These are phyloP conservation scores for Horisme vitalbata DNA, from an alignment of 2,888 invertebrate genomes.

Conservation along the genomic window DNA sequence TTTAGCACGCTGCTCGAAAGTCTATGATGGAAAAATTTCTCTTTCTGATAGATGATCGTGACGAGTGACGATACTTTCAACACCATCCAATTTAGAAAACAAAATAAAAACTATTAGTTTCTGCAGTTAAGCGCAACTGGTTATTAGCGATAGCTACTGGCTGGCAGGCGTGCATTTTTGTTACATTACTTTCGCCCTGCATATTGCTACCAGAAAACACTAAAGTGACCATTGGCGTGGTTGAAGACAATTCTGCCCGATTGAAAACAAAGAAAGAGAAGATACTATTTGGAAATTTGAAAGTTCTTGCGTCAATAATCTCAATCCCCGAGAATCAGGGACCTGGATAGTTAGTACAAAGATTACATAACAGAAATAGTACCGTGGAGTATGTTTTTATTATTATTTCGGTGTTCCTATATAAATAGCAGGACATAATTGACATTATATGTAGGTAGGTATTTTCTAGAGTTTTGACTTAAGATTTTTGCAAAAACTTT, in stretches of 20 bases:
- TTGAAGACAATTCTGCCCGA: constrained; percentile 8
- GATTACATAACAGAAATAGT: too few species aligned
- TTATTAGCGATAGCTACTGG: constrained; percentile 23
- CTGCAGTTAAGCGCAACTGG: constrained; percentile 28
- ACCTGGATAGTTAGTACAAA: too few species aligned
- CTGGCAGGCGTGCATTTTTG: constrained; percentile 21
- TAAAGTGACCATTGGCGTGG: constrained; percentile 8
- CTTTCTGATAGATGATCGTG: constrained; percentile 52
- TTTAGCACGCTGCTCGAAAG: constrained; percentile 41
- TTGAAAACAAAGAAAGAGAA: too few species aligned
- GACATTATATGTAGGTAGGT: too few species aligned
- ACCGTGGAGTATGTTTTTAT: too few species aligned
- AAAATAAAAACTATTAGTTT: constrained; percentile 34
- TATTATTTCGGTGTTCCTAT: too few species aligned
- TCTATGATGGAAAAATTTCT: constrained; percentile 46
- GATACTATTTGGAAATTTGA: too few species aligned
- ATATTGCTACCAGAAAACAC: constrained; percentile 10
- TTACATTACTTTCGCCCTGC: constrained; percentile 24
- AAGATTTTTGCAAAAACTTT: too few species aligned
- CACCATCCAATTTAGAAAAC: constrained; percentile 41
- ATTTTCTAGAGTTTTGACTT: too few species aligned
- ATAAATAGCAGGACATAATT: too few species aligned
- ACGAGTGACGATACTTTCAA: constrained; percentile 48
- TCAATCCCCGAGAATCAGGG: too few species aligned
- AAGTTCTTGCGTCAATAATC: too few species aligned